phyloP scores from a whole-genome alignment of 2,888 invertebrate species.

The Conomelus anceps region DNA sequence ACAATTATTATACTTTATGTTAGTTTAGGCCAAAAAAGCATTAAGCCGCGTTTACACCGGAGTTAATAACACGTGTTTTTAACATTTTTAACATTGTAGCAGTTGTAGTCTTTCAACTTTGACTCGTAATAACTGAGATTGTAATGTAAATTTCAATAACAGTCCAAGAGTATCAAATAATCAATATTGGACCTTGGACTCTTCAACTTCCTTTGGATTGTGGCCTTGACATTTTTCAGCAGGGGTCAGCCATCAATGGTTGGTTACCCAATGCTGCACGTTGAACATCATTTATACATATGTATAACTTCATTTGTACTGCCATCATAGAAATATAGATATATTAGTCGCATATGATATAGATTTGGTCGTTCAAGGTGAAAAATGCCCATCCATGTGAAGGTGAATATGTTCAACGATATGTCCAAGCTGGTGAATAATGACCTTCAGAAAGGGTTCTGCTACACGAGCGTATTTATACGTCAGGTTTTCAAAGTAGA shows the following conservation, averaged over 20 bases:
- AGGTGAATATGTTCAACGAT: too few relatives aligned
- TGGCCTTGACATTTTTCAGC: neutral
- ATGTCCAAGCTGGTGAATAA: too few relatives aligned
- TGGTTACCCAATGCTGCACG: neutral
- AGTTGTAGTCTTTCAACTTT: neutral
- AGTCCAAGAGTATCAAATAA: neutral
- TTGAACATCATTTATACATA: neutral
- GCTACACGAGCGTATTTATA: too few relatives aligned
- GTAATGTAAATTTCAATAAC: neutral
- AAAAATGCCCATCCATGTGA: too few relatives aligned
- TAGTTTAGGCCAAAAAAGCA: too few relatives aligned
- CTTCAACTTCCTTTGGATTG: neutral
- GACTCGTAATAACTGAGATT: neutral
- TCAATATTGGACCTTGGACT: neutral
- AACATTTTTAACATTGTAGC: too few relatives aligned
- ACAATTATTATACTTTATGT: too few relatives aligned
- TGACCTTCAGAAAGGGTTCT: too few relatives aligned
- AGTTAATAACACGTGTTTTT: too few relatives aligned
- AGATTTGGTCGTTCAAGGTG: neutral
- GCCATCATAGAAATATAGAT: neutral
- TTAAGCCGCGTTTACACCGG: too few relatives aligned
- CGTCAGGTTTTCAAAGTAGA: too few relatives aligned
- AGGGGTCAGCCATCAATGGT: neutral
- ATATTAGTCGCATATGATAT: too few relatives aligned
- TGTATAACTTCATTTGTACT: neutral